Base-by-base conservation (phyloP, 2,113 vertebrate genomes). In the Festucalex cinctus region DNA sequence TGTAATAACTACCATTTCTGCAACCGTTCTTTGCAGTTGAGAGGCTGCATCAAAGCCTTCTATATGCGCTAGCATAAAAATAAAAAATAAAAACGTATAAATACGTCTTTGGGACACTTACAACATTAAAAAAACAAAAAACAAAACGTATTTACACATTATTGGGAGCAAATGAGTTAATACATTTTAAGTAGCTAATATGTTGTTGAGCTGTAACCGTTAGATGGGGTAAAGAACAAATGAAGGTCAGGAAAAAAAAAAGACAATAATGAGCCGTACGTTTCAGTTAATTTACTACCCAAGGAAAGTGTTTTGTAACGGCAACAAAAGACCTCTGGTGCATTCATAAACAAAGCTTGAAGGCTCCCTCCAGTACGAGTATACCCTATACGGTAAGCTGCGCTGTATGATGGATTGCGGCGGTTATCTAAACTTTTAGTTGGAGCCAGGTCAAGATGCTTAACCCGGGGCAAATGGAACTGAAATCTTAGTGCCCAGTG, bases 391-490 rank as follows among this genome's bases (percentile, higher is more conserved):
- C 48, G 44, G 36, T 41, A 68, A 57, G 36, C 36, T n/a, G 26
- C 22, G 20, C 53, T 22, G 51, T 12, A 24, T 73, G 74, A 79
- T 74, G 39, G 44, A 68, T 66, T 67, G 9, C 7, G 43, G 0
- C 43, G 26, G 0, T 78, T 69, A 67, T 68, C 8, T 39, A 36
- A 66, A 59, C 43, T 64, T 68, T 74, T 49, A 65, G 59, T 49
- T 73, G 6, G 41, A 73, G 22, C 49, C 37, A 49, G 54, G 57
- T 66, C 68, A 66, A 67, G 59, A 71, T 3, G 44, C 53, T 53
- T 24, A 72, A 57, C 58, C 69, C 56, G 69, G 67, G 20, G 65
- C 65, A 80, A 41, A 57, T 5, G 17, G 60, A 46, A 54, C 10
- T 44, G 2, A 75, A 68, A 69, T 69, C 20, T 28, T 28, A 39